Conservation (phyloP, 2,888 invertebrate genomes). For the Lasioglossum leucozonium region DNA sequence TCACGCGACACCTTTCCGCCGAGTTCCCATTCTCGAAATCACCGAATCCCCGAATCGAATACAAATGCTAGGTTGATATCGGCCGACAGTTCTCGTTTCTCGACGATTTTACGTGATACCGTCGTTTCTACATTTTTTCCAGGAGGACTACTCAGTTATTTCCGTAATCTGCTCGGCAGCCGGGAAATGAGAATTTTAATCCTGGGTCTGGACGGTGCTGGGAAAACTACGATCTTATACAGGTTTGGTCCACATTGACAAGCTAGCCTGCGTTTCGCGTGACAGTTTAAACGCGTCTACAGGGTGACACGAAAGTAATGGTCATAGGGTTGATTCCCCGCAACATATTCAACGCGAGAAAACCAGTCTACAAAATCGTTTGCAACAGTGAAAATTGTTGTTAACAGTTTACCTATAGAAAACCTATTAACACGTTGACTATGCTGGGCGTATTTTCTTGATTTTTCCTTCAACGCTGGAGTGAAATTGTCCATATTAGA, state of each 20-base stretch:
- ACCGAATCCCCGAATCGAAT: constrained; percentile 24
- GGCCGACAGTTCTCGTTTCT: neutral
- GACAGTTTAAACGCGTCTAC: constrained; percentile 49
- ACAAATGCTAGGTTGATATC: constrained; percentile 36
- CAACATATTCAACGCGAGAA: neutral
- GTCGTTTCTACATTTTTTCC: constrained; percentile 71
- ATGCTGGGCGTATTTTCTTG: neutral
- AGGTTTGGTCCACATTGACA: constrained; percentile 84
- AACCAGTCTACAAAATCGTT: neutral
- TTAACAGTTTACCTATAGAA: neutral
- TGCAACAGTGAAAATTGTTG: neutral
- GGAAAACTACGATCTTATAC: constrained; percentile 99
- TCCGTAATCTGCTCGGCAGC: constrained; percentile 96
- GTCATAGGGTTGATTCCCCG: neutral
- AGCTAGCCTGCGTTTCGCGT: constrained; percentile 29
- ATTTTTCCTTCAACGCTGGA: neutral
- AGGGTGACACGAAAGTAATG: constrained; percentile 4
- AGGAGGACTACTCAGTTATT: constrained; percentile 99
- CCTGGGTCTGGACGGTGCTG: constrained; percentile 98
- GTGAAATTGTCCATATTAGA: neutral
- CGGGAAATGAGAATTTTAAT: constrained; percentile 99
- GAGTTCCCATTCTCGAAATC: constrained; percentile 18
- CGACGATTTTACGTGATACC: neutral
- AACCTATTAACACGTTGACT: neutral
- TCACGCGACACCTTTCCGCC: constrained; percentile 28